Evolutionary conservation across 2,113 vertebrate species (phyloP), one percentile per base, ranked within the genome.

Genomic region (Pluvianellus socialis): DNA sequence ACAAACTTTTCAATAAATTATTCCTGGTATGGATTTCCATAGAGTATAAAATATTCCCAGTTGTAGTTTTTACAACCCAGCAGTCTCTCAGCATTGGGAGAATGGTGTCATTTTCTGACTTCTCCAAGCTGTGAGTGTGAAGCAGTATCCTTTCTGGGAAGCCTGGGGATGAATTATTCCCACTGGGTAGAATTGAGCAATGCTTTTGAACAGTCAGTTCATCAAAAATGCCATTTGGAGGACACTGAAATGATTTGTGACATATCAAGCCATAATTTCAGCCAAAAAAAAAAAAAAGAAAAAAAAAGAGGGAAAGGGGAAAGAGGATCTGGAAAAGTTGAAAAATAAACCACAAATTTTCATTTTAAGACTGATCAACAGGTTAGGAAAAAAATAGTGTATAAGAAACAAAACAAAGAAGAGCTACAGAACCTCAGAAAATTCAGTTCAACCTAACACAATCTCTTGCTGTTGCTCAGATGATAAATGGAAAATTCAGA

Each of bases 171-270:
- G 2, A 91, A 76, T 92, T 95, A 90, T 82, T 91, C 92, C 95
- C 82, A 66, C 42, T 80, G 75, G 75, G 33, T 77, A n/a, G 75
- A 86, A 95, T 66, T 96, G 82, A 94, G 86, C 55, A 97, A 94
- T 83, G 35, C 8, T 95, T 94, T 77, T 94, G 45, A 92, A 88
- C 32, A 94, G 75, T 74, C n/a, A 94, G 71, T 93, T 90, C 50
- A 73, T 80, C 45, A 86, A 47, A 97, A 97, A 90, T 88, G 26
- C 27, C 59, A 66, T 70, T 38, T 94, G 56, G 65, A 91, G 50
- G 38, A 77, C 44, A 74, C 32, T 77, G 56, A 86, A 92, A 84
- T 49, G n/a, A 84, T 80, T 87, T 89, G 65, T 96, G 68, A 84
- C 52, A 81, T 77, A 91, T 89, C 26, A 59, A 79, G 8, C 5